Percentiles rank a stretch among this genome's conserved stretches.
phyloP scores from a whole-genome alignment of 2,888 invertebrate genomes.

The Hydriomena furcata region DNA sequence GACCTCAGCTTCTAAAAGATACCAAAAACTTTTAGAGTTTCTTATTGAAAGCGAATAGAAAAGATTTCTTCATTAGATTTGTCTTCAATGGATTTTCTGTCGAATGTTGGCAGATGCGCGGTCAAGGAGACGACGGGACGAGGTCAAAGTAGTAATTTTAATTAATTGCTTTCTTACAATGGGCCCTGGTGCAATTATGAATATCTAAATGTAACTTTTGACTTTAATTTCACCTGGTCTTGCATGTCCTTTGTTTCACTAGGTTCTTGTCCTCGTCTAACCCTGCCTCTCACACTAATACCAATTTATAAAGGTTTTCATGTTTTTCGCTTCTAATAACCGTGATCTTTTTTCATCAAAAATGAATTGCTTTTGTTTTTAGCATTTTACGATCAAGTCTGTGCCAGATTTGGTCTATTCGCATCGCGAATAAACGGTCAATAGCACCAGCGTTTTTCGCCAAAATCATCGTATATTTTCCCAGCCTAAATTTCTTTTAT shows the following conservation, averaged over 20 bases:
- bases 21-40: slow-evolving; percentile 11
- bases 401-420: not conserved
- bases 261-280: not conserved
- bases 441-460: slow-evolving; percentile 37
- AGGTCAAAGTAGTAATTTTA: slow-evolving; percentile 61
- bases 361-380: too few species aligned
- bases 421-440: slow-evolving; percentile 23
- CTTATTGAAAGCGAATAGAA: not conserved
- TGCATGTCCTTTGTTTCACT: not conserved
- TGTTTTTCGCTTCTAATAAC: too few species aligned
- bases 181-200: slow-evolving; percentile 28
- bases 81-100: slow-evolving; percentile 34
- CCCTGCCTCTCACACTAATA: too few species aligned
- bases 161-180: slow-evolving; percentile 64
- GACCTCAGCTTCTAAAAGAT: slow-evolving; percentile 32
- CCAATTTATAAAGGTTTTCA: too few species aligned
- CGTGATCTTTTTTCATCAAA: too few species aligned
- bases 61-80: slow-evolving; percentile 19
- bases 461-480: slow-evolving; percentile 37
- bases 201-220: slow-evolving; percentile 6
- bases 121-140: slow-evolving; percentile 44
- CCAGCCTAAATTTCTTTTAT: slow-evolving; percentile 25
- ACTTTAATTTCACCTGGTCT: slow-evolving; percentile 1
- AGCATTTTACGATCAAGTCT: too few species aligned
- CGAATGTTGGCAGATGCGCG: slow-evolving; percentile 45